Conservation (phyloP, 1,140 invertebrate species). For the Drosophila sulfurigaster region DNA sequence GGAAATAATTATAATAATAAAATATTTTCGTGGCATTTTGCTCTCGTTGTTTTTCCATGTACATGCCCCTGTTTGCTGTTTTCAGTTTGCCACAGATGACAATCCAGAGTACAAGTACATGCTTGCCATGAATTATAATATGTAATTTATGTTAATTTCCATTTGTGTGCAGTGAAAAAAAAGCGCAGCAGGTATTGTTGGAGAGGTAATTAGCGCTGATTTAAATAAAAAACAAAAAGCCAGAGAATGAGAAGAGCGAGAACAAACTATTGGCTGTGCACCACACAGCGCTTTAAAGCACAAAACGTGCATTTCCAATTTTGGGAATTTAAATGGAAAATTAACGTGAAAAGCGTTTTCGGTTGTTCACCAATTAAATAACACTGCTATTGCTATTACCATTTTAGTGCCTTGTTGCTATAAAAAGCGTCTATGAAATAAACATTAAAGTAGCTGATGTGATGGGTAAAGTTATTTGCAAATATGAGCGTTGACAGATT, state of each 20-base stretch:
- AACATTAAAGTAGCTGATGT: not conserved
- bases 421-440: not conserved
- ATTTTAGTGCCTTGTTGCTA: not conserved
- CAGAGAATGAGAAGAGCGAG: not conserved
- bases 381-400: not conserved
- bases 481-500: not conserved
- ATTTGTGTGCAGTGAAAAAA: slow-evolving; percentile 21
- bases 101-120: slow-evolving; percentile 27
- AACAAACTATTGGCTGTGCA: slow-evolving; percentile 8
- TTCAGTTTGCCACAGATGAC: slow-evolving; percentile 39
- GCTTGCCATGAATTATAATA: slow-evolving; percentile 50
- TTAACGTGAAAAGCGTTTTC: slow-evolving; percentile 1
- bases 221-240: slow-evolving; percentile 22
- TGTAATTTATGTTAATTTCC: slow-evolving; percentile 51
- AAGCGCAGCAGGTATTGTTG: slow-evolving; percentile 23
- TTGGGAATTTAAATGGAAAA: slow-evolving; percentile 2
- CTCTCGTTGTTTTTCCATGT: slow-evolving; percentile 3
- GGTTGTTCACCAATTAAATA: slow-evolving; percentile 15
- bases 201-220: slow-evolving; percentile 45
- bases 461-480: not conserved
- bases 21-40: not conserved
- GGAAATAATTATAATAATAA: slow-evolving; percentile 1
- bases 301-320: slow-evolving; percentile 3
- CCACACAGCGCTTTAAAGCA: slow-evolving; percentile 1
- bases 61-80: slow-evolving; percentile 19